Base-by-base conservation (phyloP, 92 coral and sea anemone genomes). In the Parazoanthus swiftii region DNA sequence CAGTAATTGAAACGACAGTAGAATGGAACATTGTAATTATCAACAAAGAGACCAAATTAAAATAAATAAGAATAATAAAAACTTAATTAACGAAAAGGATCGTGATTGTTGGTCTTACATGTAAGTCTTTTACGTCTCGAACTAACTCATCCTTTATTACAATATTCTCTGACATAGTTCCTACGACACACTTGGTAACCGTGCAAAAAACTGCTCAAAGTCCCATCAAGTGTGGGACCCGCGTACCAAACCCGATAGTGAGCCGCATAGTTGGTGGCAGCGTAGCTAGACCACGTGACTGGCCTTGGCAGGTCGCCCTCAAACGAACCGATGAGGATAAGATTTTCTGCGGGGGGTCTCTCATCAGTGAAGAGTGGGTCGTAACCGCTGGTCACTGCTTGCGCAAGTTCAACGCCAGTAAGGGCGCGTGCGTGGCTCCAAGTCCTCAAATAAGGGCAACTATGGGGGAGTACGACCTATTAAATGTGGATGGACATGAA, bases 271-370 rank as follows among this genome's bases (percentile, higher is more conserved):
- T 94, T 10, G 98, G 98, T 42, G 98, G 95, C 14, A 37, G 74
- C 38, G 58, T 78, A 29, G 93, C 94, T 0, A 67, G 56, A 46
- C 85, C 92, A 48, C 88, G 85, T 43, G 92, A 94, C 72, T 93
- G 98, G 95, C 98, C 98, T 33, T 94, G 98, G 98, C 98, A 94
- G 72, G 94, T 92, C 44, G 95, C 94, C 20, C 91, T 94, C 23
- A 88, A 94, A 85, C 75, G 72, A 63, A 85, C 66, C 21, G 37
- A 51, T 35, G 93, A 90, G 14, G 88, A 94, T 21, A 89, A 70
- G 18, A 92, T 94, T 43, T 80, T 93, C 77, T 94, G 98, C 42
- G 98, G 98, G 13, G 98, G 95, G 3, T 86, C 98, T 13, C 88
- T 94, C 56, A 92, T 94, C 54, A 88, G 91, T 85, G 71, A 92